Evolutionary conservation across 2,888 invertebrate species (phyloP).

Genomic region (Campoplex nolae): DNA sequence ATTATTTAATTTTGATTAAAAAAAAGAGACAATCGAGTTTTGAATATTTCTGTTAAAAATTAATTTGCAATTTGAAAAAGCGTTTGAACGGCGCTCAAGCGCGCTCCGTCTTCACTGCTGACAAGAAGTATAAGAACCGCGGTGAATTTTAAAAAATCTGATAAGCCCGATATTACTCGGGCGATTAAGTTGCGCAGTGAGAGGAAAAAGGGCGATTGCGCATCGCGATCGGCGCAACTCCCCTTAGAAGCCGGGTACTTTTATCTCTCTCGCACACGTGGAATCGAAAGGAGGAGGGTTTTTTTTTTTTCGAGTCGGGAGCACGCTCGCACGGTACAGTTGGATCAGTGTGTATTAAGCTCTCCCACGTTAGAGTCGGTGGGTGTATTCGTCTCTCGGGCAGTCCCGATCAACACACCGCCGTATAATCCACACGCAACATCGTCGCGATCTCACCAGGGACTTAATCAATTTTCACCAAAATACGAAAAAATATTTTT

Average conservation of each 20-base stretch:
- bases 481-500: background rate
- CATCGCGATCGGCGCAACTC: conserved; percentile 64
- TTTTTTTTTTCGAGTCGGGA: background rate
- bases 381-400: conserved; percentile 35
- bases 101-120: background rate
- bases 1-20: too few relatives aligned
- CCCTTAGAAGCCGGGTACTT: conserved; percentile 55
- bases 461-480: background rate
- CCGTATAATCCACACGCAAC: conserved; percentile 12
- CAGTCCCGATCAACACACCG: background rate
- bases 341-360: conserved; percentile 61
- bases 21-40: too few relatives aligned
- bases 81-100: background rate
- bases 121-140: background rate
- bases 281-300: conserved; percentile 2
- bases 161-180: background rate
- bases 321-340: conserved; percentile 1
- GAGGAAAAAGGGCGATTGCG: conserved; percentile 44
- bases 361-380: conserved; percentile 51
- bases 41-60: background rate
- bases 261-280: conserved; percentile 7
- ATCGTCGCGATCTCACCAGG: conserved; percentile 7
- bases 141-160: background rate
- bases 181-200: conserved; percentile 9
- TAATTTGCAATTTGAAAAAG: background rate